Base-by-base conservation (phyloP, 2,888 invertebrate genomes). In the Bugulina stolonifera region DNA sequence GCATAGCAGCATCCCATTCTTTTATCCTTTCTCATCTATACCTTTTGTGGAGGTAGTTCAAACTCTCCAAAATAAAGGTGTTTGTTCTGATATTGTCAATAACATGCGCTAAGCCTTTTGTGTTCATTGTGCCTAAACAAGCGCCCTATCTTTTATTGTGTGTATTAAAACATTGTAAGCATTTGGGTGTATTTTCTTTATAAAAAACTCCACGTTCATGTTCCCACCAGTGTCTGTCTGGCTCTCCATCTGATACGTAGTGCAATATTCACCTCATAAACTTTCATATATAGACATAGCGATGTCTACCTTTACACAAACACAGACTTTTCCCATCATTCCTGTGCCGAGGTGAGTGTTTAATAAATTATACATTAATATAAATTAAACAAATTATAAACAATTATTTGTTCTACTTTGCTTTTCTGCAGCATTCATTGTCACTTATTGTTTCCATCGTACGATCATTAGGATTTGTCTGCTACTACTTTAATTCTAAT, bases 291-390 rank as follows among this genome's bases (percentile, higher is more conserved):
- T n/a, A n/a, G n/a, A n/a, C n/a, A n/a, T n/a, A n/a, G n/a, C 18
- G 29, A 64, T 64, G 64, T 32, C 64, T 2, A 32, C 64, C 14
- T 64, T 64, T 64, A 14, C 64, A 14, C 64, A 64, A 27, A 32
- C 64, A 14, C 64, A 64, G 32, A 32, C 64, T 10, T 64, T 32
- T 34, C 64, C 64, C n/a, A 64, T 14, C 34, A 5, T 64, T 10
- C 64, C 64, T 64, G 18, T 64, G 5, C 64, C 64, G 5, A 64
- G 64, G 64, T 64, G 3, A 64, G 32, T n/a, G 10, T 64, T 14
- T 57, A n/a, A n/a, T 57, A 14, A 5, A 52, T 52, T 14, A 52
- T 14, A 52, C 10, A 10, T 52, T 52, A 52, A 52, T 52, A 22
- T 22, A 52, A 14, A 14, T 52, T 10, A 52, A 52, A 14, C 22